Evolutionary conservation across 1,140 invertebrate genomes (phyloP).

Genomic region (Venturia canescens): DNA sequence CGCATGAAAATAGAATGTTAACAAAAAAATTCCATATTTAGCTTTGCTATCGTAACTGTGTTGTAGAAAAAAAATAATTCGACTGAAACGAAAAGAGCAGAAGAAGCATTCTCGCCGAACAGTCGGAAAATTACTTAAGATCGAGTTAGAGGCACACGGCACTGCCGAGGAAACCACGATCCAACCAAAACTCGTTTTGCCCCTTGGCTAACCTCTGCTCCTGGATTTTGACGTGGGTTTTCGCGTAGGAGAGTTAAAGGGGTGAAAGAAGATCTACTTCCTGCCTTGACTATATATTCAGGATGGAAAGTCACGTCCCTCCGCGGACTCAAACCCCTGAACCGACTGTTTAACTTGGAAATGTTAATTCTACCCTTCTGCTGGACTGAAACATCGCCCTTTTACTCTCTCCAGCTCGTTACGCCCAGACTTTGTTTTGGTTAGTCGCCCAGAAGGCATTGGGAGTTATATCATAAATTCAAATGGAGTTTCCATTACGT

Average conservation of each 20-base stretch:
- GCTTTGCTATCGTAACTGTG: no score
- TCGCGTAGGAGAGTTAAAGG: background rate
- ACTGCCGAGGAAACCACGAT: constrained; percentile 25
- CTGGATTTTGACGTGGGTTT: background rate
- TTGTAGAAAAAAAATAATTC: no score
- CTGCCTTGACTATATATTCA: background rate
- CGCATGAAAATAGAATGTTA: no score
- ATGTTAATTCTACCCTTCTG: constrained; percentile 32
- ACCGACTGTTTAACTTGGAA: constrained; percentile 38
- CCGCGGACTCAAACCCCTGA: background rate
- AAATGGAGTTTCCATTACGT: background rate
- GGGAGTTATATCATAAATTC: background rate
- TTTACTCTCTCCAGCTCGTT: background rate
- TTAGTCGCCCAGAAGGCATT: background rate
- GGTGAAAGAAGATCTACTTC: background rate
- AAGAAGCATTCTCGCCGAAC: background rate
- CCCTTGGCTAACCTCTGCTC: constrained; percentile 14
- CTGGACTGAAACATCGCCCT: background rate
- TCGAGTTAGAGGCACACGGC: constrained; percentile 25
- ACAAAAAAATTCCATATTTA: no score
- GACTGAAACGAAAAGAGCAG: no score
- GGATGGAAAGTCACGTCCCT: background rate
- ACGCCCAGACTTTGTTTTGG: constrained; percentile 16
- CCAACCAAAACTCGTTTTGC: constrained; percentile 42
- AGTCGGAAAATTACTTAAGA: constrained; percentile 39